Evolutionary conservation across 2,113 vertebrate genomes (phyloP).

Genomic region (Psophia crepitans): DNA sequence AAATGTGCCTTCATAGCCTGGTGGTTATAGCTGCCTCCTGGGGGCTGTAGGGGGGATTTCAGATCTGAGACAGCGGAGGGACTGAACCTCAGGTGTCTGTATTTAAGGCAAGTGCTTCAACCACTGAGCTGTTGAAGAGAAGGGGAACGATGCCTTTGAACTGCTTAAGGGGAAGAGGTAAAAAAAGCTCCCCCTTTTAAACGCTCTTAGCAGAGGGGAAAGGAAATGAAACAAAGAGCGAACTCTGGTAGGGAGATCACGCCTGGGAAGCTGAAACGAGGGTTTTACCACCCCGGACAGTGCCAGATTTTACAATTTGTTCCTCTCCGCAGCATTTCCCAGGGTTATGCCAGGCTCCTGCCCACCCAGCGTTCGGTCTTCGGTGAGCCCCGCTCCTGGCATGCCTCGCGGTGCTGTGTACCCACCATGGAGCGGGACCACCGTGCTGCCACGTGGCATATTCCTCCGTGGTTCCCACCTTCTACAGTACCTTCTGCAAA

Average conservation of each 20-base stretch:
- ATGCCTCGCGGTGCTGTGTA: rapidly evolving
- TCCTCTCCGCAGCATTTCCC: background rate
- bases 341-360: rapidly evolving
- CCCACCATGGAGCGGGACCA: background rate
- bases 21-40: background rate
- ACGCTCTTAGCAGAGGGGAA: background rate
- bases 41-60: background rate
- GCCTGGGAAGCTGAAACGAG: background rate
- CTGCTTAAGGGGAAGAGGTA: background rate
- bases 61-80: background rate
- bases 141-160: background rate
- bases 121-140: background rate
- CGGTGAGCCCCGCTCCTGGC: rapidly evolving
- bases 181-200: background rate
- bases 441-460: rapidly evolving
- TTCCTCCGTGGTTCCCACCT: background rate
- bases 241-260: background rate
- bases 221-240: background rate
- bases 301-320: background rate
- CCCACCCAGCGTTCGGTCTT: rapidly evolving
- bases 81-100: background rate
- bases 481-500: background rate
- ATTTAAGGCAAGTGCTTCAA: background rate
- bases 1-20: background rate
- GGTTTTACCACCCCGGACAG: background rate